Evolutionary conservation across 2,797 vertebrate genomes (phyloP).

Genomic region (Sebastiscus tertius): DNA sequence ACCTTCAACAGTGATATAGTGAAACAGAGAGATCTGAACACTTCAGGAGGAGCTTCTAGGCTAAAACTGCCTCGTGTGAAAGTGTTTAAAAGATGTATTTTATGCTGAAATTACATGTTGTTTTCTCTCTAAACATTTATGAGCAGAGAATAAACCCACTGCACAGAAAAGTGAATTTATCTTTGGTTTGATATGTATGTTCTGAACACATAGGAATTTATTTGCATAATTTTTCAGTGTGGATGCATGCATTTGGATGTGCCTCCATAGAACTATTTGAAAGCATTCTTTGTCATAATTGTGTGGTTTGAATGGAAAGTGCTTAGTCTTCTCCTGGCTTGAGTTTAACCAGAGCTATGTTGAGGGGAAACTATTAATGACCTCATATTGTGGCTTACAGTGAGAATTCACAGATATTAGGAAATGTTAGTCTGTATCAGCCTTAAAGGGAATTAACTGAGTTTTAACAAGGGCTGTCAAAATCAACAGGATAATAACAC

Average conservation of each 20-base stretch:
- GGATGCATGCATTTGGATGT: background rate
- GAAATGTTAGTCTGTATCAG: conserved; percentile 41
- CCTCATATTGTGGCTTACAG: conserved; percentile 64
- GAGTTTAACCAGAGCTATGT: conserved; percentile 51
- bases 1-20: conserved; percentile 16
- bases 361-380: conserved; percentile 71
- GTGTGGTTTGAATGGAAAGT: conserved; percentile 57
- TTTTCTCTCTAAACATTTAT: background rate
- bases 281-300: conserved; percentile 45
- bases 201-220: background rate
- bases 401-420: conserved; percentile 47
- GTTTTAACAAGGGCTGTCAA: too few species aligned
- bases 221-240: background rate
- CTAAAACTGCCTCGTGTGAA: background rate
- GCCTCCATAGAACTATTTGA: conserved; percentile 18
- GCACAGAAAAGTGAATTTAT: background rate
- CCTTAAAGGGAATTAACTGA: conserved; percentile 27
- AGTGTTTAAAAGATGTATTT: background rate
- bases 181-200: background rate
- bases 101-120: background rate
- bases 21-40: conserved; percentile 33
- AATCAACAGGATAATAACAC: too few species aligned
- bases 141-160: conserved; percentile 17
- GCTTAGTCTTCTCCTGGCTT: conserved; percentile 47
- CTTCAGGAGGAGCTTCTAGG: background rate